Evolutionary conservation across 2,888 invertebrate species (phyloP).

Genomic region (Sarcophaga carnaria): DNA sequence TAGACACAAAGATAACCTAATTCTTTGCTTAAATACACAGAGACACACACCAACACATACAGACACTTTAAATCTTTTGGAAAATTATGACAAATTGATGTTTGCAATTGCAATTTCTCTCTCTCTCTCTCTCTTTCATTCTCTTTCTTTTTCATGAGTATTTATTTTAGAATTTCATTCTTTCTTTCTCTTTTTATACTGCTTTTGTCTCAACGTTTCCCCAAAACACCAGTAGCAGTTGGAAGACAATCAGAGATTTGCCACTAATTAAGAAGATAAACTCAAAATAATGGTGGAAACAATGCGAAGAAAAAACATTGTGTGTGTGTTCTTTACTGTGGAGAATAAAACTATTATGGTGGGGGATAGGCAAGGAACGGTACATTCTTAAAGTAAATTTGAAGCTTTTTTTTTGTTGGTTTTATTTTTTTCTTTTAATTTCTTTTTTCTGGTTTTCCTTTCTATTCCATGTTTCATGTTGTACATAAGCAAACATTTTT

Average conservation of each 20-base stretch:
- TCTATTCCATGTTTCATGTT: no score
- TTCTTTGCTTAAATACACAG: background rate
- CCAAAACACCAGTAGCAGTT: background rate
- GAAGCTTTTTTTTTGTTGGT: background rate
- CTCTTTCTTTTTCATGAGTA: background rate
- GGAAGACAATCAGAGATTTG: constrained; percentile 61
- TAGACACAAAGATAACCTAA: background rate
- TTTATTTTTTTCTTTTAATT: background rate
- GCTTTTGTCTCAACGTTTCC: background rate
- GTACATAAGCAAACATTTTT: no score
- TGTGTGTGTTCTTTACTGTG: background rate
- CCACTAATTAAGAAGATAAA: constrained; percentile 73
- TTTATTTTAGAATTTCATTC: background rate
- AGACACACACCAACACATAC: background rate
- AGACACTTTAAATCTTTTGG: background rate
- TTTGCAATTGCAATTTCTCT: background rate
- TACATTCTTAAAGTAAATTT: background rate
- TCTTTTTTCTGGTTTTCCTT: no score
- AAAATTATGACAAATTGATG: constrained; percentile 26
- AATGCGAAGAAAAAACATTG: constrained; percentile 28
- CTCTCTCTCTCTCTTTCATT: background rate
- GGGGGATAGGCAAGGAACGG: background rate
- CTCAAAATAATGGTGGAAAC: constrained; percentile 51
- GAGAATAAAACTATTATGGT: background rate
- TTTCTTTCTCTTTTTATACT: background rate